A percentile compares a stretch with the other conserved stretches of the same genome.
These are phyloP conservation scores for Promerops cafer DNA, from an alignment of 2,113 vertebrate genomes.

Conservation along the genomic window DNA sequence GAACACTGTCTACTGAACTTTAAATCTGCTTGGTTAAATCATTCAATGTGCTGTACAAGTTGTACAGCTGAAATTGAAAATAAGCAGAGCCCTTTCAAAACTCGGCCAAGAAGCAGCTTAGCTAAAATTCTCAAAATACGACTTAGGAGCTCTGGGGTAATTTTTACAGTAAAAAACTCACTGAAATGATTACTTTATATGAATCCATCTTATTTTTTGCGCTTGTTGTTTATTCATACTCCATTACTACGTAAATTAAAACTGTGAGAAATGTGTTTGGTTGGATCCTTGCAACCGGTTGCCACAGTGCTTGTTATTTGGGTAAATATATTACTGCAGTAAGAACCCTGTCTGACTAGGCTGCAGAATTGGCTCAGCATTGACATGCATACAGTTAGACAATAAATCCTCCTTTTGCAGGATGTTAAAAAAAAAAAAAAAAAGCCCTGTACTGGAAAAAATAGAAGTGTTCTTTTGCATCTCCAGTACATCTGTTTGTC, in stretches of 20 bases:
- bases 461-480: neutral
- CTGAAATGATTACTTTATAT: neutral
- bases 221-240: neutral
- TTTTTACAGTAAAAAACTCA: neutral
- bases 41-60: slow-evolving; percentile 36
- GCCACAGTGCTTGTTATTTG: neutral
- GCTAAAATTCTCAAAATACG: neutral
- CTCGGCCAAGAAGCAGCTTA: neutral
- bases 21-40: slow-evolving; percentile 66
- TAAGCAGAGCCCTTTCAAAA: slow-evolving; percentile 33
- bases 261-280: neutral
- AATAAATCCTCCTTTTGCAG: neutral
- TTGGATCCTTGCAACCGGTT: neutral
- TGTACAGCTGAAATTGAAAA: slow-evolving; percentile 63
- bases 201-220: neutral
- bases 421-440: neutral
- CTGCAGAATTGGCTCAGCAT: neutral
- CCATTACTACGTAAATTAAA: neutral
- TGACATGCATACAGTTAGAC: neutral
- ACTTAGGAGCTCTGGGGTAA: neutral
- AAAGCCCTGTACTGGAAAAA: neutral
- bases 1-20: slow-evolving; percentile 66
- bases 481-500: neutral
- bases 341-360: neutral
- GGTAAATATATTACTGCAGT: neutral